A percentile compares a stretch with the other conserved stretches of the same genome.
These are phyloP conservation scores for Calephelis virginiensis DNA, from an alignment of 1,140 invertebrate genomes.

Conservation along the genomic window DNA sequence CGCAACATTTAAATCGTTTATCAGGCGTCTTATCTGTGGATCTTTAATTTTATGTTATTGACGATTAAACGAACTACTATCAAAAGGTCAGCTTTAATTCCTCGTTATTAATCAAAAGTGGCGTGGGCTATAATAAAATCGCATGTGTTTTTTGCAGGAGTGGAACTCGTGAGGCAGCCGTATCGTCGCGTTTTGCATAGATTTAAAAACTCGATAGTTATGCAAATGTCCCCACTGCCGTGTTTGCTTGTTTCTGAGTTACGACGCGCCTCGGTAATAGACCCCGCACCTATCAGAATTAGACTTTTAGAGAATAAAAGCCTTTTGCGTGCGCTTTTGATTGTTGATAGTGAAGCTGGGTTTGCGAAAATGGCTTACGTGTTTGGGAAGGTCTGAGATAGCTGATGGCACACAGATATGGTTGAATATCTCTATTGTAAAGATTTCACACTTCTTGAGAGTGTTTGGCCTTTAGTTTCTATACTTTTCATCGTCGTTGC, in stretches of 20 bases:
- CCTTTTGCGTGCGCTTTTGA: constrained; percentile 36
- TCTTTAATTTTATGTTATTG: constrained; percentile 36
- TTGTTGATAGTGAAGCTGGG: background rate
- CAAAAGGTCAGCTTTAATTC: constrained; percentile 24
- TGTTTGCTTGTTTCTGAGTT: constrained; percentile 72
- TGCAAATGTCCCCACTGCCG: constrained; percentile 63
- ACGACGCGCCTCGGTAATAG: constrained; percentile 49
- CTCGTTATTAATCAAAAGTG: constrained; percentile 49
- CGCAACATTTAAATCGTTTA: constrained; percentile 63
- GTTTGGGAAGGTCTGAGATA: constrained; percentile 3
- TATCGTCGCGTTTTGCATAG: constrained; percentile 75
- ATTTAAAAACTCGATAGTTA: constrained; percentile 75
- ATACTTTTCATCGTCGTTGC: no score
- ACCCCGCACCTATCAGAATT: constrained; percentile 48
- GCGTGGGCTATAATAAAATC: constrained; percentile 50
- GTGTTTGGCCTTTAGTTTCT: no score
- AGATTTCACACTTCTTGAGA: background rate
- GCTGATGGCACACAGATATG: background rate
- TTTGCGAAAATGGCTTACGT: background rate
- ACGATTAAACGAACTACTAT: constrained; percentile 28
- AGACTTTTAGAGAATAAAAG: constrained; percentile 29
- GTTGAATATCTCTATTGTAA: background rate
- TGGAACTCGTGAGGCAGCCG: constrained; percentile 50
- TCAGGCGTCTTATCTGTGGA: constrained; percentile 34
- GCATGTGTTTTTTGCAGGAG: constrained; percentile 53